Evolutionary conservation across 2,797 vertebrate genomes (phyloP), one percentile per base, ranked within the genome.

Genomic region (Xenopus petersii): DNA sequence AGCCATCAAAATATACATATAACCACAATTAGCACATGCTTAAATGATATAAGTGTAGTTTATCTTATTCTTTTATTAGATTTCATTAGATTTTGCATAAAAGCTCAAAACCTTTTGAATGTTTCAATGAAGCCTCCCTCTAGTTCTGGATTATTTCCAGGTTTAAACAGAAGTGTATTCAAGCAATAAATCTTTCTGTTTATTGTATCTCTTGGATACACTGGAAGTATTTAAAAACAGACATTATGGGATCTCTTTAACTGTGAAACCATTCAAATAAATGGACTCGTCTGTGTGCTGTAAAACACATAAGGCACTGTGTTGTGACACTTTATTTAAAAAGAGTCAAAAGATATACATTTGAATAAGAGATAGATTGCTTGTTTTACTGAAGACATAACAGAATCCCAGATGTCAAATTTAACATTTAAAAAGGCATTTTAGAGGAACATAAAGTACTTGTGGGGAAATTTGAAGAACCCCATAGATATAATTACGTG

Each of bases 241-340:
- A 58, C 10, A 69, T 69, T 69, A 16, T 21, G 33, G 15, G 30
- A 15, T 21, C 66, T 51, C 15, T 12, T 36, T 68, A 56, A 68
- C 66, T 55, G 51, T 68, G 26, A 68, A 68, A 68, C 26, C 51
- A 56, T 68, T 68, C 51, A 68, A 15, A 24, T 67, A 21, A 67
- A 68, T 56, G 8, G 51, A 68, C 66, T 68, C 49, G 36, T 68
- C 66, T 56, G 51, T 56, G 49, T 68, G 26, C 66, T 68, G 26
- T 48, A 21, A 68, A 56, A 15, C 24, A 68, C 66, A 68, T 68
- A 33, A 56, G 51, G 51, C 51, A 68, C 13, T 68, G 66, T 33
- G 49, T 56, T 55, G 17, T 56, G 51, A 36, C 51, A 33, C 30
- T 68, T 68, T 68, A 9, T 56, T 56, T 68, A 68, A 33, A 56